These are phyloP conservation scores for Premnoplex brunnescens DNA, from an alignment of 2,797 vertebrate species.

Conservation along the genomic window DNA sequence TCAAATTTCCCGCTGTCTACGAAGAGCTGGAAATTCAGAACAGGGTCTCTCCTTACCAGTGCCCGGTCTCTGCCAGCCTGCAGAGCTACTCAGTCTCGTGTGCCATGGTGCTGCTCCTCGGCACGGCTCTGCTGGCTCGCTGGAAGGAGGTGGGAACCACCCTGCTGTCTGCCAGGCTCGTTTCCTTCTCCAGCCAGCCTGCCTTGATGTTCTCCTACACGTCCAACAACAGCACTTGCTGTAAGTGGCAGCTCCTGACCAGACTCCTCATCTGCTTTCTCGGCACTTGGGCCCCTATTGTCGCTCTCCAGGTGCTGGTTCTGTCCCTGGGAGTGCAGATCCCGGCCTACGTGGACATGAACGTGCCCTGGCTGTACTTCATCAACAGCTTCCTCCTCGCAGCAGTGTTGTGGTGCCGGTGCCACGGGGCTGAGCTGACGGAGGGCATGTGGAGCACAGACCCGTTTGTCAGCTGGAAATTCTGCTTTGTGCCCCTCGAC, in stretches of 20 bases:
- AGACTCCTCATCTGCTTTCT: constrained; percentile 78
- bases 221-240: background rate
- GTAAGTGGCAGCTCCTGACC: constrained; percentile 58
- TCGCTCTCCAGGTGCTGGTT: constrained; percentile 75
- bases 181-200: background rate
- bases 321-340: constrained; percentile 74
- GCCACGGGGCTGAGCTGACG: constrained; percentile 53
- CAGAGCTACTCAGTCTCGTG: constrained; percentile 75
- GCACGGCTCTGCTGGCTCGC: constrained; percentile 17
- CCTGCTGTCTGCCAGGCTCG: constrained; percentile 50
- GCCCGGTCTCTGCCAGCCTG: constrained; percentile 71
- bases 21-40: constrained; percentile 47
- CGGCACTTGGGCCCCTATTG: constrained; percentile 81
- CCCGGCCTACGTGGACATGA: constrained; percentile 86
- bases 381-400: constrained; percentile 86
- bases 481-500: constrained; percentile 74
- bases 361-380: constrained; percentile 85
- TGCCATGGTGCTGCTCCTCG: constrained; percentile 45
- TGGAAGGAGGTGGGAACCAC: constrained; percentile 60
- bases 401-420: constrained; percentile 74
- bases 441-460: constrained; percentile 69
- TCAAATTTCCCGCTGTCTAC: constrained; percentile 58
- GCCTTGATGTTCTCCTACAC: constrained; percentile 62
- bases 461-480: constrained; percentile 87
- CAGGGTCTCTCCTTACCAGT: constrained; percentile 44